Evolutionary conservation across 2,113 vertebrate species (phyloP), one percentile per base, ranked within the genome.

Genomic region (Bubo bubo): DNA sequence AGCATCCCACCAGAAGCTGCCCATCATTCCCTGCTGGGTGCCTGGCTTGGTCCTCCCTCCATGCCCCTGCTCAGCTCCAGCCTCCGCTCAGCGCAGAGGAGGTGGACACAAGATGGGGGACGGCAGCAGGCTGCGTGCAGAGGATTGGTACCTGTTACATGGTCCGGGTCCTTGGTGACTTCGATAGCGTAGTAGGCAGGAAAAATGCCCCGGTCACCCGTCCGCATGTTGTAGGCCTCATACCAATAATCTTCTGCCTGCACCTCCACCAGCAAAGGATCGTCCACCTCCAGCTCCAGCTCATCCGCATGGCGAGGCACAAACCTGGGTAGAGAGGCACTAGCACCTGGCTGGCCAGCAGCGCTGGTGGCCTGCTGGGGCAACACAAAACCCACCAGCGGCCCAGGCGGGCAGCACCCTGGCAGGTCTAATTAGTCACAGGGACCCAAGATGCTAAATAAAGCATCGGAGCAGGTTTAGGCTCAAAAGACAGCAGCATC

Each of bases 221-320:
- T 99, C 80, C 99, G 98, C 99, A 99, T 99, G 97, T 99, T 99
- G 98, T 99, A 99, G 76, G 99, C 99, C 93, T 99, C 99, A 3
- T 99, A 99, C 99, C 99, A 99, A 94, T 98, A 99, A 96, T 99
- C 99, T 91, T 99, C 99, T 0, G 99, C 99, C 98, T 99, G 99
- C 55, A 99, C 98, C 97, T 99, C 99, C 98, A 99, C 99, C 95
- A 99, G 98, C 95, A 99, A 95, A 3, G 99, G 99, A 88, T 99
- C 99, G 1, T 99, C 99, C 90, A 99, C 99, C 93, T 99, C 99
- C 95, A 99, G 97, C 97, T 99, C 99, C 87, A 99, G 95, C 97
- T 99, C 99, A 1, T 99, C 99, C 23, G 98, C 99, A 0, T 99
- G 99, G 53, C 99, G 99, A 81, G 99, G 99, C 94, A 99, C 98